Evolutionary conservation across 1,140 invertebrate genomes (phyloP).

Genomic region (Aphelenchoides avenae): DNA sequence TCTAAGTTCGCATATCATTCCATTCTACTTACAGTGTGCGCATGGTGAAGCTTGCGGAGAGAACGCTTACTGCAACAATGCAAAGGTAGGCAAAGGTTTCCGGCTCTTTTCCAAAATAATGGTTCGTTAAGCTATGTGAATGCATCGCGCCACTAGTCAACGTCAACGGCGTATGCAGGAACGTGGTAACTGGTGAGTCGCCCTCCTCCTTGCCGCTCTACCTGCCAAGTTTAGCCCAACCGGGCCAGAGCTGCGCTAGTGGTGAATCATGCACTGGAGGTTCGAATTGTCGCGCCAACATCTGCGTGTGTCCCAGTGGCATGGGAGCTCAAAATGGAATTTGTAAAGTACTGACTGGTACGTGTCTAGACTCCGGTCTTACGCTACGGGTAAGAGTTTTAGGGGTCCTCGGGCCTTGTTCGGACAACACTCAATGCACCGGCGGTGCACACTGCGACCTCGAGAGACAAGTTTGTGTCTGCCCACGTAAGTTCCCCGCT

Average conservation of each 20-base stretch:
- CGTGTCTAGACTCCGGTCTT: background rate
- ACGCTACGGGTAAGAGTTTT: slow-evolving; percentile 10
- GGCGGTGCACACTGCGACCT: slow-evolving; percentile 39
- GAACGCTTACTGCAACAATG: slow-evolving; percentile 34
- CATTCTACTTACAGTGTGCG: slow-evolving; percentile 18
- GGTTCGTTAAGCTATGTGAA: slow-evolving; percentile 19
- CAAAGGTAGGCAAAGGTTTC: slow-evolving; percentile 10
- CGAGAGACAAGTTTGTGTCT: slow-evolving; percentile 32
- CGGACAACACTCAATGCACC: slow-evolving; percentile 32
- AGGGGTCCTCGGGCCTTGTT: slow-evolving; percentile 40
- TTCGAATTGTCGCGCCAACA: slow-evolving; percentile 24
- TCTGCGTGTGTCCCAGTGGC: slow-evolving; percentile 34
- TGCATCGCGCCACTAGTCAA: slow-evolving; percentile 41
- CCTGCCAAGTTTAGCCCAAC: slow-evolving; percentile 13
- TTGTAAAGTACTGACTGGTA: slow-evolving; percentile 10
- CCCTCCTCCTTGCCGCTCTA: background rate
- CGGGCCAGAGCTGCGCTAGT: slow-evolving; percentile 32
- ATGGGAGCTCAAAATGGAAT: slow-evolving; percentile 1
- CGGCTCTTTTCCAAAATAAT: too few species aligned
- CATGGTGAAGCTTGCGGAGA: slow-evolving; percentile 38
- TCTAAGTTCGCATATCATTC: background rate
- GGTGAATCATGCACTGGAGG: slow-evolving; percentile 31
- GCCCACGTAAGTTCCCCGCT: slow-evolving; percentile 21
- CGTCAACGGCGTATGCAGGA: slow-evolving; percentile 40
- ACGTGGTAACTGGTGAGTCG: slow-evolving; percentile 26